Evolutionary conservation across 2,797 vertebrate species (phyloP).

Genomic region (Denticeps clupeoides): DNA sequence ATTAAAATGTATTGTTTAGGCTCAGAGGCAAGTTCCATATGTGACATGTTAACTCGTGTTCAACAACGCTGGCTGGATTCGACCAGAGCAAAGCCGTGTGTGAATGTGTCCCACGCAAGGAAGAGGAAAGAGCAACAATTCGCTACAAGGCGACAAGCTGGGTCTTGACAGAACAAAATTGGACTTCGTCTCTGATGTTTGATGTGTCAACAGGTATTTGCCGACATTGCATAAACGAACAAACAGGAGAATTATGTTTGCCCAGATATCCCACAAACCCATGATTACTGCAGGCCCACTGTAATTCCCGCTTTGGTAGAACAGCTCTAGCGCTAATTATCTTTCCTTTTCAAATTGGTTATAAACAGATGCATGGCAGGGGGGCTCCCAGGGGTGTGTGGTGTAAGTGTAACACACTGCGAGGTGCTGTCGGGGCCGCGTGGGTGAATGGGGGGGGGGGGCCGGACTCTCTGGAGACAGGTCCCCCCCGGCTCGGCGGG

Average conservation of each 20-base stretch:
- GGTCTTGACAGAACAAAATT: no score
- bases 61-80: slow-evolving; percentile 8
- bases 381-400: background rate
- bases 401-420: background rate
- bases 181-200: no score
- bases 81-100: background rate
- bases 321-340: no score
- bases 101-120: background rate
- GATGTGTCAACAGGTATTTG: no score
- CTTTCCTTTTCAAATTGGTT: no score
- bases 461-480: slow-evolving; percentile 1
- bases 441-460: slow-evolving; percentile 2
- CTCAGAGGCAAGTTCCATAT: background rate
- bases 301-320: no score
- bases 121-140: background rate
- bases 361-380: background rate
- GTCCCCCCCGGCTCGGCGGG: slow-evolving; percentile 10
- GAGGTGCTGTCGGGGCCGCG: background rate
- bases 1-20: slow-evolving; percentile 3
- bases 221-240: no score
- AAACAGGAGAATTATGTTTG: no score
- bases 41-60: slow-evolving; percentile 1
- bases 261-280: no score
- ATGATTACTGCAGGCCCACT: no score
- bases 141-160: no score